Conservation (phyloP, 2,888 invertebrate genomes). For the Brachylomia viminalis region DNA sequence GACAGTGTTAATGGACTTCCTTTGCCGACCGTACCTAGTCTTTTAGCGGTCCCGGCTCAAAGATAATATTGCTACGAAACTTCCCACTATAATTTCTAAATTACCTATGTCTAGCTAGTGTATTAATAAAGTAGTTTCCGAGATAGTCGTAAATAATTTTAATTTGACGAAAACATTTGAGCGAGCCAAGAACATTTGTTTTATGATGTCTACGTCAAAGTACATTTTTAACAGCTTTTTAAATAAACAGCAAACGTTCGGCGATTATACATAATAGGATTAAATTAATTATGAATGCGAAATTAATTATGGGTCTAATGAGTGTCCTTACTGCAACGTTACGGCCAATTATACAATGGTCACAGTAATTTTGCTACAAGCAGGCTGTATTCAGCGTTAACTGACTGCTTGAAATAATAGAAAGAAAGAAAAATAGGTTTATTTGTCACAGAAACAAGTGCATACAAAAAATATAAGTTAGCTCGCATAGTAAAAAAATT, state of each 20-base stretch:
- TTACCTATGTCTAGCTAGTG: not conserved
- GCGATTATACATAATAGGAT: not conserved
- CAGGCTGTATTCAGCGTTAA: not conserved
- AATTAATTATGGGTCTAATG: no score
- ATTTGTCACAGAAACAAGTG: not conserved
- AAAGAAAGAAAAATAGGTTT: not conserved
- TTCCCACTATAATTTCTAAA: conserved; percentile 1
- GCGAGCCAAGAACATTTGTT: conserved; percentile 30
- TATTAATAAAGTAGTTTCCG: conserved; percentile 25
- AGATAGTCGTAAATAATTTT: conserved; percentile 32
- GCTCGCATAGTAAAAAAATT: not conserved
- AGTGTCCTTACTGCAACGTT: not conserved
- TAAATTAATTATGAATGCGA: not conserved
- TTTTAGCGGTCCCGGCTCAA: conserved; percentile 6
- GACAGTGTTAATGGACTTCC: not conserved
- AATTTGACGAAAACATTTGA: conserved; percentile 27
- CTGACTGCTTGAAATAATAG: not conserved
- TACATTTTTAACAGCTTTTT: not conserved
- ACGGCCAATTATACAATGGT: not conserved
- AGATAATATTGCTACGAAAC: not conserved
- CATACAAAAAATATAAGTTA: not conserved
- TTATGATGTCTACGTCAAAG: not conserved
- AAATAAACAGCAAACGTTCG: not conserved
- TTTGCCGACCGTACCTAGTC: not conserved
- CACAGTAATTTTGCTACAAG: not conserved